Evolutionary conservation across 2,113 vertebrate species (phyloP), one percentile per base, ranked within the genome.

Genomic region (Anhinga anhinga): DNA sequence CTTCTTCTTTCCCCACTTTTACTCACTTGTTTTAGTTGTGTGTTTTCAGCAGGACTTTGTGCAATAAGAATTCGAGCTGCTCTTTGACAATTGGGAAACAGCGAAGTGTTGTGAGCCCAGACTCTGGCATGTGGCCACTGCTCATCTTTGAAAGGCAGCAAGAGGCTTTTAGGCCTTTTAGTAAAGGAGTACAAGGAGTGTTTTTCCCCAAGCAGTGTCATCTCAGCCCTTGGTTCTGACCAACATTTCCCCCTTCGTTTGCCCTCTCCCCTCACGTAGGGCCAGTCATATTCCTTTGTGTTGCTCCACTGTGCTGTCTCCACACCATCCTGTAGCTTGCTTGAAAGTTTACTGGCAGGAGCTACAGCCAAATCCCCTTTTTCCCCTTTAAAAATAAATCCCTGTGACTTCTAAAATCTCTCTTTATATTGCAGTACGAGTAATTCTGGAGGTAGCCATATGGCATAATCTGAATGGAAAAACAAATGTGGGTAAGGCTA

Each of bases 251-350:
- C 21, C 9, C 10, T 49, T 56, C 2, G 0, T 73, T 45, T 83
- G 11, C 23, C 34, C 29, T 71, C 11, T 73, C 45, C 20, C n/a
- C 36, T 56, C 13, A 0, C 0, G 2, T 23, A 49, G 67, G 52
- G 21, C 63, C 13, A 2, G 20, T 58, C 15, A 59, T 22, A 40
- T n/a, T 17, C 36, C 78, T 49, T 49, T 38, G 40, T 56, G 74
- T 30, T 71, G 5, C 34, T 4, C 36, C 0, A 0, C 11, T 21
- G n/a, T 81, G 82, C 78, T 63, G 17, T 52, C 11, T 47, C 52
- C 18, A 0, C 11, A 5, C 20, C 0, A 0, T 22, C 13, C 50
- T 34, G 26, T 17, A 44, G 47, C 5, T 71, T 27, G 20, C 10
- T 44, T 50, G 42, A 23, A n/a, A 6, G 1, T 53, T 40, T 52